A percentile compares a stretch with the other conserved stretches of the same genome.
These are phyloP conservation scores for Nipponia nippon DNA, from an alignment of 2,113 vertebrate species.

Conservation along the genomic window DNA sequence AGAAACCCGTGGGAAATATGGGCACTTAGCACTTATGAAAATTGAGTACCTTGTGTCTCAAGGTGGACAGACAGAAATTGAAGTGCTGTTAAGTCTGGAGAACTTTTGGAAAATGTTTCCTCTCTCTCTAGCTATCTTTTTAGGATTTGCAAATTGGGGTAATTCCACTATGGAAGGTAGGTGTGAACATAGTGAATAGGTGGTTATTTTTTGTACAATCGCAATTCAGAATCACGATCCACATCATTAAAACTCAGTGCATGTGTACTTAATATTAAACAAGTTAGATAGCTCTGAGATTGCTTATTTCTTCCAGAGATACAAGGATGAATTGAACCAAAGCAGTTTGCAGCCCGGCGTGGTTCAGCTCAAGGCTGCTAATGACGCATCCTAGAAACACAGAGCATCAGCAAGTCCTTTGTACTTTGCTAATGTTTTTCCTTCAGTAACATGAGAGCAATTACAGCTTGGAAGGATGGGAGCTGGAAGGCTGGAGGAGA, in stretches of 20 bases:
- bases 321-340: neutral
- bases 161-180: neutral
- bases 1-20: neutral
- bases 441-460: neutral
- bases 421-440: slow-evolving; percentile 34
- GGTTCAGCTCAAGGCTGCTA: slow-evolving; percentile 51
- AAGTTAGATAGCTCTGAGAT: slow-evolving; percentile 17
- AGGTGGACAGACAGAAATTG: neutral
- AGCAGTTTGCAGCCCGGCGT: neutral
- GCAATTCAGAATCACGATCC: neutral
- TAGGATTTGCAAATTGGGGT: neutral
- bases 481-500: neutral
- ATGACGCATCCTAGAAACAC: slow-evolving; percentile 27
- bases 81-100: neutral
- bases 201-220: neutral
- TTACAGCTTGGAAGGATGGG: slow-evolving; percentile 21
- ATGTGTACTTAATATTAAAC: slow-evolving; percentile 20
- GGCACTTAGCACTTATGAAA: neutral
- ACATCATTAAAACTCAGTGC: neutral
- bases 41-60: neutral
- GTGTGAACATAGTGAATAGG: neutral
- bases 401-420: slow-evolving; percentile 51
- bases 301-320: slow-evolving; percentile 38
- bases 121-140: neutral
- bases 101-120: neutral